Conservation (phyloP, 2,888 invertebrate species). For the Stegophylla sp. region DNA sequence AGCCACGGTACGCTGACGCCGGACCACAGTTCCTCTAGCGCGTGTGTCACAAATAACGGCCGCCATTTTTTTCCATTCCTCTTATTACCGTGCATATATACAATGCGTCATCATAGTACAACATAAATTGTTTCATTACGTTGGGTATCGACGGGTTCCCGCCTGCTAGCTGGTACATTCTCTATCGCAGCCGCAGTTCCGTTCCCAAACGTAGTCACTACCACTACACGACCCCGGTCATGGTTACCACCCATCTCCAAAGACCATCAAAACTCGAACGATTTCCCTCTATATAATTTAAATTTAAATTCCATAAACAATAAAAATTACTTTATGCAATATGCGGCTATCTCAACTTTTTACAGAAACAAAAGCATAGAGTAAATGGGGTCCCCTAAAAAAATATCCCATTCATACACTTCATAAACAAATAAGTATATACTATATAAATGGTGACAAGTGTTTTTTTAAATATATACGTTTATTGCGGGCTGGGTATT, state of each 20-base stretch:
- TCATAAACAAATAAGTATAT: no score
- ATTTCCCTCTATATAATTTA: conserved; percentile 16
- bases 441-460: no score
- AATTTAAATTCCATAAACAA: no score
- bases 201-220: no score
- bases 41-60: conserved; percentile 34
- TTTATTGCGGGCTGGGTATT: no score
- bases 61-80: conserved; percentile 52
- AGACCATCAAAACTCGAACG: conserved; percentile 2
- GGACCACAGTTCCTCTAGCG: neutral
- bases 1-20: conserved; percentile 36
- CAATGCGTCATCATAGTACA: neutral
- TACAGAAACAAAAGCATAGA: no score
- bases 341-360: no score
- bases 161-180: neutral
- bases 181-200: neutral
- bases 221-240: neutral
- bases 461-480: no score
- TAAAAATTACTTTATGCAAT: no score
- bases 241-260: neutral
- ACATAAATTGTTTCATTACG: neutral
- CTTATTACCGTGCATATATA: neutral
- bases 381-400: no score
- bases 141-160: conserved; percentile 25
- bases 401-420: no score